phyloP scores from a whole-genome alignment of 2,797 vertebrate species.

The Psittacula echo region DNA sequence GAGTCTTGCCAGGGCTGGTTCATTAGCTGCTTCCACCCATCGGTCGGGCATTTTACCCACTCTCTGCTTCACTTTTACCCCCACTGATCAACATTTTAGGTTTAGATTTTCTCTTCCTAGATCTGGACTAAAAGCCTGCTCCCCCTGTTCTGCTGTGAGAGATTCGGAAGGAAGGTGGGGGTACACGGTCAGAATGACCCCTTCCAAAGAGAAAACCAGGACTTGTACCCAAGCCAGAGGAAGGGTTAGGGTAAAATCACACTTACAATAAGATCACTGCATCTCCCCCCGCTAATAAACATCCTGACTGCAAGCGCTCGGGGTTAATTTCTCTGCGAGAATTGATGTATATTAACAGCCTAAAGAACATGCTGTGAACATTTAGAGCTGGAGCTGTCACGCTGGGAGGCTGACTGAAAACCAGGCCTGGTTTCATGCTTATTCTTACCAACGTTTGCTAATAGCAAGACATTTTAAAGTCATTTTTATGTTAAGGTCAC shows the following conservation, averaged over 20 bases:
- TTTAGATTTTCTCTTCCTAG: neutral
- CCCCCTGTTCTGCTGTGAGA: fast-evolving
- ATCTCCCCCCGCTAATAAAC: neutral
- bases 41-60: neutral
- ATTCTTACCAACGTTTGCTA: neutral
- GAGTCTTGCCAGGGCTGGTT: neutral
- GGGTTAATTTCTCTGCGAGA: neutral
- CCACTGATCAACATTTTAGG: neutral
- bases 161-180: neutral
- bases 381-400: neutral
- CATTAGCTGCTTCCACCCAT: neutral
- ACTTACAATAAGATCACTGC: neutral
- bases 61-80: neutral
- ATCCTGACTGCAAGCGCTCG: neutral
- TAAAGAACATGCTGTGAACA: neutral
- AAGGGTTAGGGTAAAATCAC: neutral
- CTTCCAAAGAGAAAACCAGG: neutral
- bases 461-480: neutral
- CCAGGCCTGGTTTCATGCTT: neutral
- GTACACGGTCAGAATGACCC: too few relatives aligned
- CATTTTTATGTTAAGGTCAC: neutral
- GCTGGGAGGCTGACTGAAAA: neutral
- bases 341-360: neutral
- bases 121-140: neutral
- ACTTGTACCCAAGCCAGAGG: neutral